Base-by-base conservation (phyloP, 2,888 invertebrate genomes). In the Limnephilus rhombicus region DNA sequence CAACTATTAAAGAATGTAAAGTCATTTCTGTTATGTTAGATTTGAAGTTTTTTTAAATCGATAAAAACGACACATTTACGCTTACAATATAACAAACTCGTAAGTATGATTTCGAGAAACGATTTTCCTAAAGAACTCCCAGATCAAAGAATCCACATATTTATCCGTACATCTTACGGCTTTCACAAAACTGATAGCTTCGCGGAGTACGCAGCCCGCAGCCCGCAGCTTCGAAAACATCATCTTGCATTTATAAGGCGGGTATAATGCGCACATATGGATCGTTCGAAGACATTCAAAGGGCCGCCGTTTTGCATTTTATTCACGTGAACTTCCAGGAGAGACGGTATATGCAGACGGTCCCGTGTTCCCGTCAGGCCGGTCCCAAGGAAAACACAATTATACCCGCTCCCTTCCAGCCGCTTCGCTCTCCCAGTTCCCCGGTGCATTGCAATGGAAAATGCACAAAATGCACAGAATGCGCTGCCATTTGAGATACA, bases 361-460 rank as follows among this genome's bases (percentile, higher is more conserved):
- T 68, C 24, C 68, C 68, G 68, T 24, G 68, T 86, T 80, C 81
- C 90, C 87, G 90, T 90, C 80, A 90, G 90, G 45, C 83, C 90
- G 83, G 83, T 85, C 90, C 89, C 37, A 80, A 68, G 87, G 92
- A 92, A 92, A 92, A 92, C 82, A 92, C 92, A 92, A 92, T 92
- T 92, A 92, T 90, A 37, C 9, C 80, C 89, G 80, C 68, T 91
- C 91, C 41, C 53, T 4, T 49, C 83, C 82, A 83, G n/a, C 68
- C 24, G 68, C 68, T 53, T 15, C 53, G 18, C 53, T 5, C 13
- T 81, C 31, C 31, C 53, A n/a, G 87, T 15, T 87, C 87, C 89
- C 41, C 29, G 80, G 81, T 89, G 89, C 89, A 87, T 87, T 87
- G 87, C 87, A 31, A 87, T 68, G 87, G 87, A 90, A 82, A 90